A percentile compares a stretch with the other conserved stretches of the same genome.
Conservation (phyloP, 2,113 vertebrate species). For the Sialia sialis region DNA sequence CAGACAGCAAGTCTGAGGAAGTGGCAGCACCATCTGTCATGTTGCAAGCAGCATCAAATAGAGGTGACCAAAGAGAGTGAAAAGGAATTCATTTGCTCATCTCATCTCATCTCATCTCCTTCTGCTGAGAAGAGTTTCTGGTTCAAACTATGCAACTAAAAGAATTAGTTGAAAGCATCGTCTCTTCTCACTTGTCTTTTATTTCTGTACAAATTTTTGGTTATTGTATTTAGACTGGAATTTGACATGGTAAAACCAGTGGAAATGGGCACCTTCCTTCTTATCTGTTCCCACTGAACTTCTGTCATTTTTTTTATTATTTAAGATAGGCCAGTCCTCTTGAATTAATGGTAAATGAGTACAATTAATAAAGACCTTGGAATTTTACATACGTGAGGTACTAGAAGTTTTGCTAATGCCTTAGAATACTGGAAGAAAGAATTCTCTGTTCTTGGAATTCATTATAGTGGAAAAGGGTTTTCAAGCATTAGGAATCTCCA, state of each 20-base stretch:
- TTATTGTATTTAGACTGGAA: background rate
- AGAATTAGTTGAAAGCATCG: background rate
- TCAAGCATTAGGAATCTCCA: background rate
- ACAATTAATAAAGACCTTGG: background rate
- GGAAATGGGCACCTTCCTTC: background rate
- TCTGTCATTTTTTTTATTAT: background rate
- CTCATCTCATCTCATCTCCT: background rate
- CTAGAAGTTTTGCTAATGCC: background rate
- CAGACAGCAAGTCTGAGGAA: background rate
- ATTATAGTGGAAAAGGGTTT: background rate
- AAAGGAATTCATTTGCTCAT: background rate
- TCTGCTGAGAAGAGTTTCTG: background rate
- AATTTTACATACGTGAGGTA: background rate
- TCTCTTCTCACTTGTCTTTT: background rate
- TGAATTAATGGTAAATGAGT: background rate
- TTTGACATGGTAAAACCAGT: background rate
- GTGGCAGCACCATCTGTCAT: background rate
- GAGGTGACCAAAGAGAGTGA: background rate
- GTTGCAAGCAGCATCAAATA: background rate
- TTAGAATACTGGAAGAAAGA: background rate
- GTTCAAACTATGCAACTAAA: background rate
- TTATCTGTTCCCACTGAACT: background rate
- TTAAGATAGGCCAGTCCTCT: background rate
- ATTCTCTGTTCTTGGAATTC: background rate
- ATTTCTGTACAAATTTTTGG: background rate